Percentiles rank a stretch among this genome's conserved stretches.
phyloP scores from a whole-genome alignment of 92 coral and sea anemone genomes.

The Scolanthus callimorphus region DNA sequence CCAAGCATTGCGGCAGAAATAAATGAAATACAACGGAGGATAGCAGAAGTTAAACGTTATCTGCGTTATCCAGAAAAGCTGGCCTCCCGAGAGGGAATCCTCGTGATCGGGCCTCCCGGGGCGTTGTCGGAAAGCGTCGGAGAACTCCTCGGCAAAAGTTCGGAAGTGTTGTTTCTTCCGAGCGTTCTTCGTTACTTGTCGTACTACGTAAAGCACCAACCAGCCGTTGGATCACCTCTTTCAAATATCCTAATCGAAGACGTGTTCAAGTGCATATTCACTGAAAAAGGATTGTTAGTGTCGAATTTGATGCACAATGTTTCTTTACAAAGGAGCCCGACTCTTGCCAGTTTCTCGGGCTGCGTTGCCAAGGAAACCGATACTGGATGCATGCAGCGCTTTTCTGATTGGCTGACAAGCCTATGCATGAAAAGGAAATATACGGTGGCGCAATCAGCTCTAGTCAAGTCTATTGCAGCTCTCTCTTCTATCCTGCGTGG shows the following conservation, averaged over 20 bases:
- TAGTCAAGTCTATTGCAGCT: slow-evolving; percentile 32
- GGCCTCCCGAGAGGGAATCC: slow-evolving; percentile 6
- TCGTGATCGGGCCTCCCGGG: slow-evolving; percentile 22
- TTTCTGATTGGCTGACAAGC: slow-evolving; percentile 20
- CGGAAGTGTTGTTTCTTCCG: slow-evolving; percentile 14
- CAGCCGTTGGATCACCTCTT: slow-evolving; percentile 30
- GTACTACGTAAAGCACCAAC: slow-evolving; percentile 18
- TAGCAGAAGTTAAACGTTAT: neutral
- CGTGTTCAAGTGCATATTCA: slow-evolving; percentile 32
- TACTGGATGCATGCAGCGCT: neutral
- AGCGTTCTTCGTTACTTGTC: slow-evolving; percentile 3
- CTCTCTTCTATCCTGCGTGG: slow-evolving; percentile 22
- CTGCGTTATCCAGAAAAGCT: neutral
- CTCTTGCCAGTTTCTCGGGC: neutral
- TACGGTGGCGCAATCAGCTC: slow-evolving; percentile 25
- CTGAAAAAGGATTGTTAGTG: slow-evolving; percentile 28
- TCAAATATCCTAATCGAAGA: slow-evolving; percentile 27
- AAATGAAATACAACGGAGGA: too few relatives aligned
- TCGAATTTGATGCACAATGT: slow-evolving; percentile 16
- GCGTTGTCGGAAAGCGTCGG: slow-evolving; percentile 19
- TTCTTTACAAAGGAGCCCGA: neutral
- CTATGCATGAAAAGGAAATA: slow-evolving; percentile 5
- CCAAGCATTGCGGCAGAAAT: too few relatives aligned
- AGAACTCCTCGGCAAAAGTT: slow-evolving; percentile 5
- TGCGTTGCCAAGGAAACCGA: neutral